Evolutionary conservation across 2,113 vertebrate genomes (phyloP), one percentile per base, ranked within the genome.

Genomic region (Semnornis frantzii): DNA sequence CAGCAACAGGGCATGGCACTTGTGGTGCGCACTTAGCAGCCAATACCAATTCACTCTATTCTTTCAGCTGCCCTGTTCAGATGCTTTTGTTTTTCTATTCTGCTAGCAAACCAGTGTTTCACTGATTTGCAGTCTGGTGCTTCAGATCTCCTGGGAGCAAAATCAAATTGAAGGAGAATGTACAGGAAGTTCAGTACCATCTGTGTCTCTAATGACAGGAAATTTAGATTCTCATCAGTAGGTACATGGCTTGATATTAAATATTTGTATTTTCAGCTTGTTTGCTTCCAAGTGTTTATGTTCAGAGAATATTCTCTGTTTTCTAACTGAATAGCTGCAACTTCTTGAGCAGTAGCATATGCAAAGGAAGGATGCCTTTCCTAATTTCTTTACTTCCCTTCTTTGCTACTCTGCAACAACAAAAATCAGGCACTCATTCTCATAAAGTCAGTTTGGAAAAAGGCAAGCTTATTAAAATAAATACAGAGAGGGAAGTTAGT

Each of bases 381-480:
- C 6, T 1, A 64, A 37, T 74, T 86, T 91, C n/a, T 34, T 64
- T 92, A 48, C n/a, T 5, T 81, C 6, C 6, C 1, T 6, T 87
- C 6, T 14, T 74, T 73, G 21, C 37, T 82, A 6, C 17, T 80
- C 39, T 68, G 21, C 34, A 91, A 25, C 34, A 78, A 64, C 12
- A 82, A 85, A 33, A 59, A 28, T 46, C 34, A 69, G 14, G 21
- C 16, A 64, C 87, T 82, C 6, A 50, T 85, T 63, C 28, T 25
- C 11, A 31, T 64, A 48, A 82, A 89, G 24, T 63, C 59, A n/a
- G 37, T 54, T 71, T 72, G 50, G 79, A 87, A 83, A 72, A 75
- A 75, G 27, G 37, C 85, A 71, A 87, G 10, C 14, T 72, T 85
- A 48, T 60, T 70, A 73, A 90, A 96, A 76, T 66, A 93, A 90